Percentiles rank a stretch among this genome's conserved stretches.
These are phyloP conservation scores for Scartelaos histophorus DNA, from an alignment of 2,113 vertebrate genomes.

Conservation along the genomic window DNA sequence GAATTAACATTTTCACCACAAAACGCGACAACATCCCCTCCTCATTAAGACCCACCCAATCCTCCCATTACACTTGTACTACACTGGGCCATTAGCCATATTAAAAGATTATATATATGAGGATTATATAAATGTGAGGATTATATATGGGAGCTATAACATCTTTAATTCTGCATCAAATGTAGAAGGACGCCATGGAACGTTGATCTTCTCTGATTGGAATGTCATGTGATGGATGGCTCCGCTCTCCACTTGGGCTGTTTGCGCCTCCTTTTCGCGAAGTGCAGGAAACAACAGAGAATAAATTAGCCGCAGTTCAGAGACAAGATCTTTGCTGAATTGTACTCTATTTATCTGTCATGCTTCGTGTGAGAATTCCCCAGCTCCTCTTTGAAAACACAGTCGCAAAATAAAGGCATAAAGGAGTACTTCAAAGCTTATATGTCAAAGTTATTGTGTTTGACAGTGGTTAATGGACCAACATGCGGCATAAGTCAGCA, in stretches of 20 bases:
- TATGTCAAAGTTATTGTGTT: slow-evolving; percentile 27
- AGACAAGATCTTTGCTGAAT: slow-evolving; percentile 47
- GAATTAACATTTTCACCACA: neutral
- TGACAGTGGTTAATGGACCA: slow-evolving; percentile 44
- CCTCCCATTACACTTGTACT: slow-evolving; percentile 5
- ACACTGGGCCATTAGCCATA: neutral
- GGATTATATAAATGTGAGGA: too few relatives aligned
- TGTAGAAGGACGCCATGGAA: slow-evolving; percentile 13
- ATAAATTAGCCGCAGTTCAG: slow-evolving; percentile 46
- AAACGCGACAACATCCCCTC: neutral
- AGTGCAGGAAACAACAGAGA: slow-evolving; percentile 40
- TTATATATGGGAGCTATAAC: neutral
- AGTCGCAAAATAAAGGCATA: slow-evolving; percentile 10
- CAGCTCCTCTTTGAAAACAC: slow-evolving; percentile 18
- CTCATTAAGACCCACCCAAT: slow-evolving; percentile 2
- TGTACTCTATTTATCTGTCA: slow-evolving; percentile 51
- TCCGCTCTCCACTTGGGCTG: slow-evolving; percentile 26
- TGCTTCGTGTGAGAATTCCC: slow-evolving; percentile 38
- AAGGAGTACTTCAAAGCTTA: slow-evolving; percentile 18
- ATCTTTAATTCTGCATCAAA: slow-evolving; percentile 3
- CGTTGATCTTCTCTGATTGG: slow-evolving; percentile 19
- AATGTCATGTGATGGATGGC: slow-evolving; percentile 28
- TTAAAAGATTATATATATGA: neutral
- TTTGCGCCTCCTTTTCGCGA: slow-evolving; percentile 36
- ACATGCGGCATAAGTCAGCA: slow-evolving; percentile 33